Evolutionary conservation across 2,888 invertebrate species (phyloP), one percentile per base, ranked within the genome.

Genomic region (Panopea generosa): DNA sequence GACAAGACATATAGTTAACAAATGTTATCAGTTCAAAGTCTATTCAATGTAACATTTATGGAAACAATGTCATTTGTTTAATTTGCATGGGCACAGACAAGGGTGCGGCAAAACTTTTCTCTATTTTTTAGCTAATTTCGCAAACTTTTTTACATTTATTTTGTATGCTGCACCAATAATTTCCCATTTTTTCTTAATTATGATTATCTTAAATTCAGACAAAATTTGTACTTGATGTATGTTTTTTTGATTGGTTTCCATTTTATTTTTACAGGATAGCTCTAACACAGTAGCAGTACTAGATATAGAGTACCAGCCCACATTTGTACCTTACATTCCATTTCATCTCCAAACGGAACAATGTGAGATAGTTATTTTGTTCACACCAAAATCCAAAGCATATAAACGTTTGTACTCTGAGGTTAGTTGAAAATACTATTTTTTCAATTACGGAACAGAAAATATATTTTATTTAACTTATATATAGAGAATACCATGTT

Each of bases 321-420:
- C 74, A 4, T 62, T 79, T 53, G 75, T 67, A 22, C 65, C 71
- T 20, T 78, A 63, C 47, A 77, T 90, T 20, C 90, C 90, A 14
- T 75, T 79, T 27, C 86, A 89, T 59, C 82, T 90, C 6, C 80
- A 77, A 16, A 76, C 81, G 16, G 67, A 74, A 6, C 60, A 74
- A 22, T 81, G 83, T 50, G 68, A 79, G 26, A 67, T 91, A 3
- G 75, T 89, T 4, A 50, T 91, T 6, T 82, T 86, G 56, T 84
- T 91, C 53, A 70, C 70, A 26, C 91, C 91, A 7, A 89, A 86
- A 62, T 84, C 87, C 47, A 89, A 87, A 70, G 87, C 90, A 6
- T 86, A 87, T 82, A 89, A 89, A 77, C 84, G 84, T 7, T 76
- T 91, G 40, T 90, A 86, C 70, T 83, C 86, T 52, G 62, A 87